These are phyloP conservation scores for Macrosiphum euphorbiae DNA, from an alignment of 2,888 invertebrate genomes.

Conservation along the genomic window DNA sequence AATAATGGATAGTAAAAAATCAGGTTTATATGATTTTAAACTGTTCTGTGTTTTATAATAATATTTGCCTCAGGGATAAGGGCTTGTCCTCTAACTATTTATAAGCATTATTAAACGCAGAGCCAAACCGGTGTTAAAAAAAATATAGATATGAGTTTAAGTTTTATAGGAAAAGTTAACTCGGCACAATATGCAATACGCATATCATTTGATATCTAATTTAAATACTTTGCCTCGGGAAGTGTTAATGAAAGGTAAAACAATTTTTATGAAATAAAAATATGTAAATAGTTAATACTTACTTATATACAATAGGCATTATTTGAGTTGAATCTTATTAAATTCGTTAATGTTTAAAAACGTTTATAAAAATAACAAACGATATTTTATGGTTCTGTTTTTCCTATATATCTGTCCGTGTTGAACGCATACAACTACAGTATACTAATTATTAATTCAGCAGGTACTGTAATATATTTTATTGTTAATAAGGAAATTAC, in stretches of 20 bases:
- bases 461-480: neutral
- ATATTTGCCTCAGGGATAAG: conserved; percentile 3
- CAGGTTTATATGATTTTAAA: conserved; percentile 30
- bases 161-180: neutral
- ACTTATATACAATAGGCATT: neutral
- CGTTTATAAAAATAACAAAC: neutral
- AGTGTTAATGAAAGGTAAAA: neutral
- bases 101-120: neutral
- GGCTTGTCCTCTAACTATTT: conserved; percentile 21
- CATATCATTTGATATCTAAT: conserved; percentile 25
- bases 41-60: neutral
- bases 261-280: neutral
- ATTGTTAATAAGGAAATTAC: neutral
- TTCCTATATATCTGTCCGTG: neutral
- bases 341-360: neutral
- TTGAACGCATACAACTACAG: neutral
- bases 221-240: conserved; percentile 13
- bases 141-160: neutral
- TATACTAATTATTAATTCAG: neutral
- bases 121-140: neutral
- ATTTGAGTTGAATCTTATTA: neutral
- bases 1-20: conserved; percentile 45
- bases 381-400: neutral
- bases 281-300: too few species aligned
- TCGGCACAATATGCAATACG: neutral